Percentiles rank a stretch among this genome's conserved stretches.
These are phyloP conservation scores for Lepidotrigona ventralis DNA, from an alignment of 1,140 invertebrate genomes.

Conservation along the genomic window DNA sequence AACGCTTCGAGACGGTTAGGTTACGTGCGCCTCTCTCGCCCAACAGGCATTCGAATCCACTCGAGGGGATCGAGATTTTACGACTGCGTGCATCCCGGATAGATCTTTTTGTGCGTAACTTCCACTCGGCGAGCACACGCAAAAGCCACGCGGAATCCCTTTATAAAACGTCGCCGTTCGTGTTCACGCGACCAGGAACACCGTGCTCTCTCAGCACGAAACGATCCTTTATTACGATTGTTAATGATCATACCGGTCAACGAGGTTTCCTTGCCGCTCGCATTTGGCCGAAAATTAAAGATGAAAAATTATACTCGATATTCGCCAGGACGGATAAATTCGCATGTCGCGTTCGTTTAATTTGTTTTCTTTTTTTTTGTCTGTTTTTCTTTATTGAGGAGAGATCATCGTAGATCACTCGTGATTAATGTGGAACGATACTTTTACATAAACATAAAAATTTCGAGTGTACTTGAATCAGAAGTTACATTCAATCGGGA, in stretches of 20 bases:
- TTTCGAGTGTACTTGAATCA: too few species aligned
- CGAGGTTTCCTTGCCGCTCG: background rate
- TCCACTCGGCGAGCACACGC: conserved; percentile 20
- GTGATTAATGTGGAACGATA: too few species aligned
- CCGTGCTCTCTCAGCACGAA: background rate
- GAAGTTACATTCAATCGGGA: too few species aligned
- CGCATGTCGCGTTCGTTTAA: background rate
- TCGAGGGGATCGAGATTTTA: conserved; percentile 42
- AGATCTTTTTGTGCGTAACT: conserved; percentile 39
- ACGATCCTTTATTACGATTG: background rate
- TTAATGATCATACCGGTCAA: background rate
- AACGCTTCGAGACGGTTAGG: conserved; percentile 15
- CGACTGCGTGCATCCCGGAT: conserved; percentile 41
- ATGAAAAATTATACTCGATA: background rate
- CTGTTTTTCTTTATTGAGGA: too few species aligned
- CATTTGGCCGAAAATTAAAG: background rate
- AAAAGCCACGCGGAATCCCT: conserved; percentile 32
- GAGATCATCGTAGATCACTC: too few species aligned
- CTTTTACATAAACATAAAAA: too few species aligned
- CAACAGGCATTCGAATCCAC: conserved; percentile 25
- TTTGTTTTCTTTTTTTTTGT: background rate
- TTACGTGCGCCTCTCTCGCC: conserved; percentile 12
- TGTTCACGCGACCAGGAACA: background rate
- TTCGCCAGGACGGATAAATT: too few species aligned
- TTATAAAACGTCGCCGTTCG: background rate